Conservation (phyloP, 1,140 invertebrate species). For the Gryllus bimaculatus region DNA sequence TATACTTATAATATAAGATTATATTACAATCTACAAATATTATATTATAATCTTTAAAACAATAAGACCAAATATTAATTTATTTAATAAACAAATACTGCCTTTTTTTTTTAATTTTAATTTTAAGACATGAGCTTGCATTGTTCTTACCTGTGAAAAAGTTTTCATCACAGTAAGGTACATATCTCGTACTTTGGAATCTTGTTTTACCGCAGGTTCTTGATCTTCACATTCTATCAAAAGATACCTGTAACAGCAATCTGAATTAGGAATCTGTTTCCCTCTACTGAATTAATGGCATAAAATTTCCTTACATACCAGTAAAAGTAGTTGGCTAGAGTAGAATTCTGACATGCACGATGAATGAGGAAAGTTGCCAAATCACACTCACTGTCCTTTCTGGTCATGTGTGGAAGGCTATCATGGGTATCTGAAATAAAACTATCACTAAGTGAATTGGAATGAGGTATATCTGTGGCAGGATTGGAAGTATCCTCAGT, state of each 20-base stretch:
- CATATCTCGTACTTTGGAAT: slow-evolving; percentile 69
- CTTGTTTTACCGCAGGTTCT: slow-evolving; percentile 55
- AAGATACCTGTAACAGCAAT: slow-evolving; percentile 52
- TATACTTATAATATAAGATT: too few species aligned
- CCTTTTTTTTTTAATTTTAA: too few species aligned
- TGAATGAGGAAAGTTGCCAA: slow-evolving; percentile 86
- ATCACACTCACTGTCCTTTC: slow-evolving; percentile 39
- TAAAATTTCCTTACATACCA: slow-evolving; percentile 49
- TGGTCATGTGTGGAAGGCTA: slow-evolving; percentile 7
- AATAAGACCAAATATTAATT: too few species aligned
- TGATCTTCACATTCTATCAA: slow-evolving; percentile 84
- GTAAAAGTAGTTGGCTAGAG: slow-evolving; percentile 91
- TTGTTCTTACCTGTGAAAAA: slow-evolving; percentile 51
- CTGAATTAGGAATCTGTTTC: background rate
- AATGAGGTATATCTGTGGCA: background rate
- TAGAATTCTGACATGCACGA: slow-evolving; percentile 78
- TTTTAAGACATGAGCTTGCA: too few species aligned
- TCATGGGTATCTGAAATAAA: background rate
- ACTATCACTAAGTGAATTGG: slow-evolving; percentile 11
- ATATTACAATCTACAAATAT: too few species aligned
- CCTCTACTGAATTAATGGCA: background rate
- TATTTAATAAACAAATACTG: too few species aligned
- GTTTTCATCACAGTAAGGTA: slow-evolving; percentile 81
- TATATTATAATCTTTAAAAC: too few species aligned
- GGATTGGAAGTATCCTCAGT: background rate